Evolutionary conservation across 2,888 invertebrate species (phyloP).

Genomic region (Incurvaria masculella): DNA sequence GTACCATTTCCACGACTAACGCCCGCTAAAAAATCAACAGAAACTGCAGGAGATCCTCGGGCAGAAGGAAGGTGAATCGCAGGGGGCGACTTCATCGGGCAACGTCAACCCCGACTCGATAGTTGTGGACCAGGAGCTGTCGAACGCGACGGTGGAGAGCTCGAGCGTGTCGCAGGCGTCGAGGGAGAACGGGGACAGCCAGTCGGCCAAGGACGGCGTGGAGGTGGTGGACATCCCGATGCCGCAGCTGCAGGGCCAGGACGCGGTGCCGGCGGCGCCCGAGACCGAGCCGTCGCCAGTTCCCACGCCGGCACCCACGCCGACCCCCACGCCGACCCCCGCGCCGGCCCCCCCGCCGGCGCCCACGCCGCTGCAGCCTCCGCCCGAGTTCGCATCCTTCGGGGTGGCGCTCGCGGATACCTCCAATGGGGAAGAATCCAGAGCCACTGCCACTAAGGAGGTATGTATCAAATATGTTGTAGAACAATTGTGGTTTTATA

Average conservation of each 20-base stretch:
- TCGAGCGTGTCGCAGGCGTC: slow-evolving; percentile 6
- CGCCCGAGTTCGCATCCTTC: slow-evolving; percentile 11
- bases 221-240: slow-evolving; percentile 71
- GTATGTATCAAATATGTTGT: too few relatives aligned
- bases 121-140: slow-evolving; percentile 34
- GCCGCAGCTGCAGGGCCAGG: slow-evolving; percentile 32
- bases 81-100: slow-evolving; percentile 32
- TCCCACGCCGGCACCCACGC: slow-evolving; percentile 19
- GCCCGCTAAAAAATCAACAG: slow-evolving; percentile 27
- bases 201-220: slow-evolving; percentile 24
- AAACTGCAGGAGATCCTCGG: slow-evolving; percentile 68
- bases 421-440: background rate
- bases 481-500: background rate
- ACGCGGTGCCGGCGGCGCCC: slow-evolving; percentile 17
- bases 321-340: too few relatives aligned
- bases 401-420: slow-evolving; percentile 11
- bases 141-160: slow-evolving; percentile 35
- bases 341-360: slow-evolving; percentile 11
- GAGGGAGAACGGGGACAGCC: slow-evolving; percentile 35
- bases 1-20: too few relatives aligned
- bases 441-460: background rate
- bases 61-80: slow-evolving; percentile 59
- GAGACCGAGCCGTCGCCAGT: slow-evolving; percentile 30
- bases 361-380: slow-evolving; percentile 7
- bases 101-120: slow-evolving; percentile 31